These are phyloP conservation scores for Lysiphlebus fabarum DNA, from an alignment of 1,140 invertebrate species.

Conservation along the genomic window DNA sequence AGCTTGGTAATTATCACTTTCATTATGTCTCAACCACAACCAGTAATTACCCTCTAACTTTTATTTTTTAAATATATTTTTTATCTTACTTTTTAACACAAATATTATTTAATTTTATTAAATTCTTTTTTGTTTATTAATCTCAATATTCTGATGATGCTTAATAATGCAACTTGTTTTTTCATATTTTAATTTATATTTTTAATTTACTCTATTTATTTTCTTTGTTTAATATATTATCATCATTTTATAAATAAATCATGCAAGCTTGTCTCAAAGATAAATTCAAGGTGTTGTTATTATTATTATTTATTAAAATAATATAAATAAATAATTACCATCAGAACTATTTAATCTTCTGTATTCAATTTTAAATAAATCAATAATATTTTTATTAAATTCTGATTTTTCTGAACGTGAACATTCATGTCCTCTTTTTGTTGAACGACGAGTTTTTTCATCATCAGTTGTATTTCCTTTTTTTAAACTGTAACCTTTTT, in stretches of 20 bases:
- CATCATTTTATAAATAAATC: too few species aligned
- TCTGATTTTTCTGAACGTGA: constrained; percentile 64
- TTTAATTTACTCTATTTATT: too few species aligned
- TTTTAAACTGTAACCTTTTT: too few species aligned
- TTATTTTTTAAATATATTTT: constrained; percentile 14
- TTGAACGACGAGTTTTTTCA: too few species aligned
- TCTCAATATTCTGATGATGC: too few species aligned
- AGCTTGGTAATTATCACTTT: constrained; percentile 28
- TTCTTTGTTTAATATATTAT: too few species aligned
- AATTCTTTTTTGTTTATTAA: constrained; percentile 2
- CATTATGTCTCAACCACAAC: constrained; percentile 27
- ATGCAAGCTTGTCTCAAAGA: too few species aligned
- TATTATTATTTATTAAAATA: neutral
- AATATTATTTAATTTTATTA: constrained; percentile 1
- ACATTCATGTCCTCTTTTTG: constrained; percentile 53
- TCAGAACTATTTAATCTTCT: constrained; percentile 52
- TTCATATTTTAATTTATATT: neutral
- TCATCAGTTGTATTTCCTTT: too few species aligned
- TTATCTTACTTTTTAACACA: constrained; percentile 9
- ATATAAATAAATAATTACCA: constrained; percentile 31
- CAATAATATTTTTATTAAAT: constrained; percentile 79
- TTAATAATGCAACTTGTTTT: neutral
- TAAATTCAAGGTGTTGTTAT: neutral
- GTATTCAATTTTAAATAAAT: constrained; percentile 78
- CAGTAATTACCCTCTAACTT: constrained; percentile 23